phyloP scores from a whole-genome alignment of 1,140 invertebrate genomes.

The Drosophila nannoptera region DNA sequence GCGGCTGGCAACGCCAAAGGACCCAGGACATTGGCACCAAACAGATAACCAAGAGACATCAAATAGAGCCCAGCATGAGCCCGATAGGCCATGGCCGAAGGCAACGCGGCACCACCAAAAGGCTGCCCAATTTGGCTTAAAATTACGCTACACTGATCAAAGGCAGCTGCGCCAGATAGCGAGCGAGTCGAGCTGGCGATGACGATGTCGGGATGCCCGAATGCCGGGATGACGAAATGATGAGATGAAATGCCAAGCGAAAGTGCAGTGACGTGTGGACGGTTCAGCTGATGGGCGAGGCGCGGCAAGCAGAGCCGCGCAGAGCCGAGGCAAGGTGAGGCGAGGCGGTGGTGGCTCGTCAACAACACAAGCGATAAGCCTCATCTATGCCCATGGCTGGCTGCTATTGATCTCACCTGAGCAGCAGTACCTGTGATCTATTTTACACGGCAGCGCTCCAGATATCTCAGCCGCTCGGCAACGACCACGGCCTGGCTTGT shows the following conservation, averaged over 20 bases:
- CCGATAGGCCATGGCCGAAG: constrained; percentile 7
- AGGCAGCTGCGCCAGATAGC: constrained; percentile 67
- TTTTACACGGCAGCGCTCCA: constrained; percentile 65
- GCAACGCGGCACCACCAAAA: constrained; percentile 49
- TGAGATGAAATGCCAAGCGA: constrained; percentile 37
- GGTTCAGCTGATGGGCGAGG: constrained; percentile 6
- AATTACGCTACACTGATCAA: constrained; percentile 77
- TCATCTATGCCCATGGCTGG: constrained; percentile 44
- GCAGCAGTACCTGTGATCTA: constrained; percentile 65
- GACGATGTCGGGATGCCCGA: constrained; percentile 17
- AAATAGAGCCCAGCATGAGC: constrained; percentile 38
- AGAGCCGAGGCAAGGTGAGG: background rate
- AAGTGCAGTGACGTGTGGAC: constrained; percentile 75
- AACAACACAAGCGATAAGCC: constrained; percentile 59
- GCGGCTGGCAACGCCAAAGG: constrained; percentile 58
- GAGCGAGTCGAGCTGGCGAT: constrained; percentile 41
- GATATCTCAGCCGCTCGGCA: constrained; percentile 33
- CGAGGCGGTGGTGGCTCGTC: constrained; percentile 30
- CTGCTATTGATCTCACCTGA: constrained; percentile 77
- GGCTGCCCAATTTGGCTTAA: constrained; percentile 73
- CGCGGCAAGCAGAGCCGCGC: background rate
- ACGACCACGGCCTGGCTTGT: constrained; percentile 51
- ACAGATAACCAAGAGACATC: background rate
- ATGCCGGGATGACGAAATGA: constrained; percentile 18
- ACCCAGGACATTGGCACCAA: constrained; percentile 66